These are phyloP conservation scores for Agriotes lineatus DNA, from an alignment of 2,888 invertebrate genomes.

Conservation along the genomic window DNA sequence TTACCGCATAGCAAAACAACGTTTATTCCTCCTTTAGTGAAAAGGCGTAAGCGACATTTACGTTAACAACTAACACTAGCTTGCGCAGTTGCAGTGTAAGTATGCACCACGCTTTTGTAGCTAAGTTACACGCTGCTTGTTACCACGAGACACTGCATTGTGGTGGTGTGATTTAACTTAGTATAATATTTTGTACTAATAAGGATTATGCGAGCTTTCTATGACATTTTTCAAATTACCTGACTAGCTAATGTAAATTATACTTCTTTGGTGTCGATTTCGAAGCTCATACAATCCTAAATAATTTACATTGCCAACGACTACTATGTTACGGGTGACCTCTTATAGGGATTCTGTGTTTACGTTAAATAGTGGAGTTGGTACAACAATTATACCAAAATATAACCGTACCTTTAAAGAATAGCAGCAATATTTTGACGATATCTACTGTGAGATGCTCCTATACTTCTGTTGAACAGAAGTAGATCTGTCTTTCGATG, in stretches of 20 bases:
- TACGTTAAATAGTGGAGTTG: background rate
- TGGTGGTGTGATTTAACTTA: too few species aligned
- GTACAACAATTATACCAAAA: conserved; percentile 2
- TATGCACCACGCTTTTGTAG: conserved; percentile 8
- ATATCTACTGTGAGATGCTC: background rate
- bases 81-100: conserved; percentile 17
- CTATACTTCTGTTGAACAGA: too few species aligned
- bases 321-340: background rate
- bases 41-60: conserved; percentile 9
- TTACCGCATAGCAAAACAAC: too few species aligned
- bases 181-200: background rate
- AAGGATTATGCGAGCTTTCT: background rate
- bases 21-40: too few species aligned
- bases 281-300: too few species aligned
- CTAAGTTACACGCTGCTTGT: background rate
- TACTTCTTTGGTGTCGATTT: too few species aligned
- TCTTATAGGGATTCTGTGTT: conserved; percentile 15
- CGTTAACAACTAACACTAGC: conserved; percentile 25
- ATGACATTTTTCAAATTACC: background rate
- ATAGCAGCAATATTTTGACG: background rate
- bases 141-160: too few species aligned
- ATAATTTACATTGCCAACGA: too few species aligned
- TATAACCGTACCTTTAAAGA: background rate
- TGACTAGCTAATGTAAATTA: too few species aligned
- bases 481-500: too few species aligned